Evolutionary conservation across 2,797 vertebrate species (phyloP).

Genomic region (Catamblyrhynchus diadema): DNA sequence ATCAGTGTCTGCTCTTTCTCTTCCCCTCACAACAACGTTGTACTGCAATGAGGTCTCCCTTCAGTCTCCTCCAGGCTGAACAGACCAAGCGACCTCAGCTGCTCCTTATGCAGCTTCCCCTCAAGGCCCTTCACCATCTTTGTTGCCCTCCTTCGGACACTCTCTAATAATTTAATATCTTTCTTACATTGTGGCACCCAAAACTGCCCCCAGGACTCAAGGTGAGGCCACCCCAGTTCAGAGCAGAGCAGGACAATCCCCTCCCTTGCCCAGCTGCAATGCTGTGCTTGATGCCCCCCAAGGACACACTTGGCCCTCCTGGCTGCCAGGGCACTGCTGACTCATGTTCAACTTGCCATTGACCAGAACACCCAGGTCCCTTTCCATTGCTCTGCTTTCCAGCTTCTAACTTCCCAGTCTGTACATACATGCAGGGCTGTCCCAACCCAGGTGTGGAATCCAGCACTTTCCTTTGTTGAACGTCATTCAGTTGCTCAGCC

Average conservation of each 20-base stretch:
- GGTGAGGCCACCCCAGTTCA: accelerated
- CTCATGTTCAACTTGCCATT: accelerated
- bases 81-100: neutral
- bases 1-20: neutral
- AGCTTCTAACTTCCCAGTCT: neutral
- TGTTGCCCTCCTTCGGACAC: neutral
- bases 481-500: neutral
- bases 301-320: accelerated
- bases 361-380: neutral
- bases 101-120: neutral
- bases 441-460: neutral
- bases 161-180: neutral
- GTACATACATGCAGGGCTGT: accelerated
- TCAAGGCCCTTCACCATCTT: neutral
- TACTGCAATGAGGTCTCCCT: too few relatives aligned
- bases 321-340: neutral
- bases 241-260: neutral
- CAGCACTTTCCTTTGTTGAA: neutral
- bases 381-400: neutral
- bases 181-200: neutral
- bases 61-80: neutral
- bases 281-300: accelerated
- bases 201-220: accelerated
- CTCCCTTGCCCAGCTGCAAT: accelerated
- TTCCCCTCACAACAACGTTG: neutral